phyloP scores from a whole-genome alignment of 2,888 invertebrate genomes.

The Schrankia costaestrigalis region DNA sequence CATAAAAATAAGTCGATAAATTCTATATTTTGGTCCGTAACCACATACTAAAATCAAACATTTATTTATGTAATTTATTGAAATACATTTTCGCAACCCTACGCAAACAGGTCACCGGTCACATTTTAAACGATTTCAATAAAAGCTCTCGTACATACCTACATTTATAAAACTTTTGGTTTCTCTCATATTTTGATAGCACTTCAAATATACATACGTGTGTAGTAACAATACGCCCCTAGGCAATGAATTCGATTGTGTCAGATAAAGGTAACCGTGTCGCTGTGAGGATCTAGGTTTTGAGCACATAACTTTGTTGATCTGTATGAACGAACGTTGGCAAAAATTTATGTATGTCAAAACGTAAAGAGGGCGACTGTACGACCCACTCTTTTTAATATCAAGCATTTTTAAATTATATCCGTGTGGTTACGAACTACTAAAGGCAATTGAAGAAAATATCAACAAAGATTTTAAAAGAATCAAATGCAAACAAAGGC shows the following conservation, averaged over 20 bases:
- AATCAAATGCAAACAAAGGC: too few species aligned
- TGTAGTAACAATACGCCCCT: slow-evolving; percentile 33
- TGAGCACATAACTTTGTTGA: slow-evolving; percentile 60
- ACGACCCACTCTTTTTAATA: slow-evolving; percentile 33
- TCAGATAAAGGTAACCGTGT: slow-evolving; percentile 70
- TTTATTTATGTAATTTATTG: too few species aligned
- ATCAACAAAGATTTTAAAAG: too few species aligned
- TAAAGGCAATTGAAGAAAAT: too few species aligned
- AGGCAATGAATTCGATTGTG: slow-evolving; percentile 46
- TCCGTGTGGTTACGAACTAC: background rate
- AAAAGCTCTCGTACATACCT: slow-evolving; percentile 9
- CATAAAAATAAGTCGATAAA: too few species aligned
- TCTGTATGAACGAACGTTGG: slow-evolving; percentile 52
- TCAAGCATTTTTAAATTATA: background rate
- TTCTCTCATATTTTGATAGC: slow-evolving; percentile 12
- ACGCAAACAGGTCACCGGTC: slow-evolving; percentile 1
- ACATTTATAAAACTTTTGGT: slow-evolving; percentile 12
- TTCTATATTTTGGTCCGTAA: too few species aligned
- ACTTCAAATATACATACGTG: too few species aligned
- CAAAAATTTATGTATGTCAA: slow-evolving; percentile 55
- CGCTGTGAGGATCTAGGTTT: slow-evolving; percentile 68
- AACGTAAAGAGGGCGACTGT: slow-evolving; percentile 52
- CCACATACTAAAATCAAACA: too few species aligned
- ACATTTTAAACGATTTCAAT: slow-evolving; percentile 4
- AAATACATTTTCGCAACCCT: too few species aligned